These are phyloP conservation scores for Saguinus midas DNA, from an alignment of 2,113 vertebrate species.

Conservation along the genomic window DNA sequence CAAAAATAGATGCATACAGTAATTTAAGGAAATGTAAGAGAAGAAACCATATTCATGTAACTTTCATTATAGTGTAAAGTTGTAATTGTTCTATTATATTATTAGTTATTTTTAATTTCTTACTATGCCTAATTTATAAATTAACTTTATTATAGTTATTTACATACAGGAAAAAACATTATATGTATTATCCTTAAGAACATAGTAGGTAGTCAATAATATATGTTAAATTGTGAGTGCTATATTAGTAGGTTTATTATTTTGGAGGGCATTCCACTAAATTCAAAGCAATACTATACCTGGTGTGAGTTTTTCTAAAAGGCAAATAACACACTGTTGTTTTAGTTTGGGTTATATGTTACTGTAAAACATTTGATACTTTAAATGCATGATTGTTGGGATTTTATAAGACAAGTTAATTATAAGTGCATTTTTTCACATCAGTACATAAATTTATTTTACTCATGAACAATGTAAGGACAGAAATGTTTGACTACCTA, in stretches of 20 bases:
- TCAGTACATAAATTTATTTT: not conserved
- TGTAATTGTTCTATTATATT: not conserved
- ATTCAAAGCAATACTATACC: not conserved
- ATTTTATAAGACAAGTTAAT: conserved; percentile 15
- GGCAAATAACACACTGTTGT: not conserved
- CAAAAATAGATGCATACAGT: not conserved
- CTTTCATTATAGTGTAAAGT: not conserved
- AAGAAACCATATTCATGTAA: not conserved
- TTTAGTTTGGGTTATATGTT: not conserved
- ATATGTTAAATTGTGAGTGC: not conserved
- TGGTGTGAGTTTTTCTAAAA: not conserved
- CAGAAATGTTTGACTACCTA: not conserved
- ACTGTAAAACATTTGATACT: not conserved
- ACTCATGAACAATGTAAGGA: not conserved
- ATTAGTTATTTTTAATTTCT: not conserved
- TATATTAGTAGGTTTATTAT: not conserved
- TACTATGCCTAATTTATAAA: not conserved
- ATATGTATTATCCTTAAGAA: not conserved
- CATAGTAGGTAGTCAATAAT: not conserved
- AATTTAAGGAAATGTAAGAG: not conserved
- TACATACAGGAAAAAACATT: not conserved
- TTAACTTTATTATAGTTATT: not conserved
- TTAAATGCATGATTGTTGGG: not conserved
- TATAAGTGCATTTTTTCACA: not conserved
- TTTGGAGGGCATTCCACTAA: not conserved